phyloP scores from a whole-genome alignment of 1,140 invertebrate genomes.

The Drosophila sturtevanti region DNA sequence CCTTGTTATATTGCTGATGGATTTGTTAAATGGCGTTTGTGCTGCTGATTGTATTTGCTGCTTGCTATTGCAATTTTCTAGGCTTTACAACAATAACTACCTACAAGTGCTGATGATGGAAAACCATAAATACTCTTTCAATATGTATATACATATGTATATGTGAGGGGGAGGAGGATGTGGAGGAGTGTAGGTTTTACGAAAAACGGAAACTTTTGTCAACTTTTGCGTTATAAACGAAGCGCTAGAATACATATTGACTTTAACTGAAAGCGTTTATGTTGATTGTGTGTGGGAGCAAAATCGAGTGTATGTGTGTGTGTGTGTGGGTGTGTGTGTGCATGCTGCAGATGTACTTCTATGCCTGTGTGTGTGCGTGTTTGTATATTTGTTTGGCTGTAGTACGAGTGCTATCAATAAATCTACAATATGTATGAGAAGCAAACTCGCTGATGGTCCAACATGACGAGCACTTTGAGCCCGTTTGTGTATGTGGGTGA shows the following conservation, averaged over 20 bases:
- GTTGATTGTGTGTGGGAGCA: constrained; percentile 49
- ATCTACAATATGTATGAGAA: constrained; percentile 59
- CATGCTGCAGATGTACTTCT: not conserved
- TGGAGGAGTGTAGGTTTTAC: constrained; percentile 16
- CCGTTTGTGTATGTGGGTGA: constrained; percentile 23
- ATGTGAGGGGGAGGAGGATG: not conserved
- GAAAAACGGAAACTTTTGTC: constrained; percentile 58
- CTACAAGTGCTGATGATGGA: constrained; percentile 63
- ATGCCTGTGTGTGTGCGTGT: constrained; percentile 6
- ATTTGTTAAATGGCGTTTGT: constrained; percentile 38
- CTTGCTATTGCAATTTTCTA: constrained; percentile 66
- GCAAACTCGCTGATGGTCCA: constrained; percentile 46
- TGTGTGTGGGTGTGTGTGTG: not conserved
- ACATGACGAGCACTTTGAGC: constrained; percentile 25
- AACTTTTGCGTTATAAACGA: constrained; percentile 68
- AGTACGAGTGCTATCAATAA: constrained; percentile 55
- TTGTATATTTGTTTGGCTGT: constrained; percentile 37
- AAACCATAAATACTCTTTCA: constrained; percentile 61
- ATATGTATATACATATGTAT: no score
- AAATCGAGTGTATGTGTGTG: constrained; percentile 1
- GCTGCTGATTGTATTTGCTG: constrained; percentile 67
- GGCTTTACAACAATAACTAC: constrained; percentile 36
- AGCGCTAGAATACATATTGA: constrained; percentile 72
- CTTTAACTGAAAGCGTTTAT: constrained; percentile 66
- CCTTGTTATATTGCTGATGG: constrained; percentile 9